A percentile compares a stretch with the other conserved stretches of the same genome.
These are phyloP conservation scores for Heliconius erato DNA, from an alignment of 2,888 invertebrate species.

Conservation along the genomic window DNA sequence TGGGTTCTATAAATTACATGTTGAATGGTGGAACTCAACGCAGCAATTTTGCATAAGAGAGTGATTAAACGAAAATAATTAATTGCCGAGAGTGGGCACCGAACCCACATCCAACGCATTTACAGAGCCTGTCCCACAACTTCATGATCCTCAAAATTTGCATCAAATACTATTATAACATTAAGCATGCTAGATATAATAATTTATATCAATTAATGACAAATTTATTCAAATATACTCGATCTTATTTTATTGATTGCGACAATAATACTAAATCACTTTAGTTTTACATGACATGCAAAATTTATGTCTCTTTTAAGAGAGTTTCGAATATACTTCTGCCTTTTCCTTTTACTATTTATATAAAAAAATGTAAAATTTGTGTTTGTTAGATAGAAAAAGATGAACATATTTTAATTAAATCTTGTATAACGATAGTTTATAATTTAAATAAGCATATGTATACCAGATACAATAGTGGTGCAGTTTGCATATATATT, in stretches of 20 bases:
- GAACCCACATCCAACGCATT: background rate
- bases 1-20: background rate
- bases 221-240: constrained; percentile 6
- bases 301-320: background rate
- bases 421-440: no score
- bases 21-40: background rate
- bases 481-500: no score
- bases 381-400: background rate
- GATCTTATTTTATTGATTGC: background rate
- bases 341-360: background rate
- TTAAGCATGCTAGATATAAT: background rate
- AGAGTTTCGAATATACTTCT: background rate
- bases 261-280: constrained; percentile 7
- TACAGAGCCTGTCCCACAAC: background rate
- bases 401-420: background rate
- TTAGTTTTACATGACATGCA: background rate
- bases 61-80: background rate
- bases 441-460: no score
- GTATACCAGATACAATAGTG: no score
- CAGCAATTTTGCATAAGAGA: background rate
- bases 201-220: background rate
- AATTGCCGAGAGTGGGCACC: background rate
- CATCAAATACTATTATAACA: background rate
- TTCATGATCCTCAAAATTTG: background rate
- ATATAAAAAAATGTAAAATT: background rate